phyloP scores from a whole-genome alignment of 1,140 invertebrate species.

The Platorchestia sp. region DNA sequence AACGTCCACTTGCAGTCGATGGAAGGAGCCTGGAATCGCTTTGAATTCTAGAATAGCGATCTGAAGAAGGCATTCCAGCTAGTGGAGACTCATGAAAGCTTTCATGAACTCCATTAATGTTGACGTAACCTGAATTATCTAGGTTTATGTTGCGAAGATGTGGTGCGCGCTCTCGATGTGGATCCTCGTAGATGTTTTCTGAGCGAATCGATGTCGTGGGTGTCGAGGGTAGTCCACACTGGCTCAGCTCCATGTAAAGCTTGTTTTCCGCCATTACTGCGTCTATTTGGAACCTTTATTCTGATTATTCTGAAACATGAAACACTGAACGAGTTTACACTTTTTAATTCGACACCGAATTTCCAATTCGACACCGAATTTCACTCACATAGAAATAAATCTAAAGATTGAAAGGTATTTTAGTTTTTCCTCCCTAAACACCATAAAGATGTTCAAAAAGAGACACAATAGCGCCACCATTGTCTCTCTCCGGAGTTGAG shows the following conservation, averaged over 20 bases:
- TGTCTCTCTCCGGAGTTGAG: no score
- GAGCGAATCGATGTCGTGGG: no score
- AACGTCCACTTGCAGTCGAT: not conserved
- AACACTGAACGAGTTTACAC: not conserved
- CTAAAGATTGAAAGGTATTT: no score
- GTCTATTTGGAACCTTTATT: no score
- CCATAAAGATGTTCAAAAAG: no score
- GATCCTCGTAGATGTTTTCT: not conserved
- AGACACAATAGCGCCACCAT: no score
- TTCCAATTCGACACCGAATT: no score
- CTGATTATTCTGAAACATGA: not conserved
- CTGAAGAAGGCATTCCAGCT: not conserved
- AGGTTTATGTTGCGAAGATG: not conserved
- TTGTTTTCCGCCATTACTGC: not conserved
- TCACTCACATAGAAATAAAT: not conserved
- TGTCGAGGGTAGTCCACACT: not conserved
- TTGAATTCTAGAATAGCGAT: not conserved
- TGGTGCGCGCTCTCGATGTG: not conserved
- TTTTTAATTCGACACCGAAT: not conserved
- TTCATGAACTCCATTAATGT: not conserved
- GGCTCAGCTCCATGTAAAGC: not conserved
- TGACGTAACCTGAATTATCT: not conserved
- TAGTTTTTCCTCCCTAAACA: no score
- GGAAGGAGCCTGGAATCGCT: not conserved
- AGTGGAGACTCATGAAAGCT: not conserved